Evolutionary conservation across 2,888 invertebrate genomes (phyloP), one percentile per base, ranked within the genome.

Genomic region (Gasteruption jaculator): DNA sequence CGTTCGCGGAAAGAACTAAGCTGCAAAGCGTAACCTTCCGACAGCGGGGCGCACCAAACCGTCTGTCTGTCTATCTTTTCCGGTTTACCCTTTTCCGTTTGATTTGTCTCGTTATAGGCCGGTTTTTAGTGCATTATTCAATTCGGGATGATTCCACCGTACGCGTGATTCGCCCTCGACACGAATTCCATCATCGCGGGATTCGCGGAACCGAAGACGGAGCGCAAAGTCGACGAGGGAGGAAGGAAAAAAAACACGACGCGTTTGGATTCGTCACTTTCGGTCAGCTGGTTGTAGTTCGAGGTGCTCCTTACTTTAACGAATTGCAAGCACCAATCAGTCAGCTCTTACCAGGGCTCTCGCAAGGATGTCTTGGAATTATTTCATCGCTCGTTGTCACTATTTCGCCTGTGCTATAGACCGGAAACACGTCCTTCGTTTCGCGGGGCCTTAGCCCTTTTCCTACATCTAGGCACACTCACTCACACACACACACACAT

Each of bases 291-390:
- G 55, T 42, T 43, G 44, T 24, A n/a, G n/a, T n/a, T n/a, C n/a
- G n/a, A n/a, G n/a, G n/a, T n/a, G n/a, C n/a, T n/a, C n/a, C n/a
- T n/a, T n/a, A n/a, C n/a, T n/a, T n/a, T n/a, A n/a, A n/a, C n/a
- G 11, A 12, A 10, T 7, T 5, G 29, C 29, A 12, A 11, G n/a
- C 29, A 11, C 12, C 29, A 11, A 14, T 45, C 56, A 62, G 59
- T 63, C 56, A 59, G 59, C 61, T 53, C 50, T 59, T 48, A 58
- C 56, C 60, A 56, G 61, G 53, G 57, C 54, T 56, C 56, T 52
- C 39, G 52, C 49, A 52, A 61, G 51, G 59, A 61, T 63, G 63
- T 47, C 48, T n/a, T n/a, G n/a, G n/a, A n/a, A n/a, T n/a, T n/a
- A n/a, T n/a, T 41, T 39, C 45, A 41, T 46, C 18, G 37, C 25